Evolutionary conservation across 2,113 vertebrate species (phyloP).

Genomic region (Hippocampus comes): DNA sequence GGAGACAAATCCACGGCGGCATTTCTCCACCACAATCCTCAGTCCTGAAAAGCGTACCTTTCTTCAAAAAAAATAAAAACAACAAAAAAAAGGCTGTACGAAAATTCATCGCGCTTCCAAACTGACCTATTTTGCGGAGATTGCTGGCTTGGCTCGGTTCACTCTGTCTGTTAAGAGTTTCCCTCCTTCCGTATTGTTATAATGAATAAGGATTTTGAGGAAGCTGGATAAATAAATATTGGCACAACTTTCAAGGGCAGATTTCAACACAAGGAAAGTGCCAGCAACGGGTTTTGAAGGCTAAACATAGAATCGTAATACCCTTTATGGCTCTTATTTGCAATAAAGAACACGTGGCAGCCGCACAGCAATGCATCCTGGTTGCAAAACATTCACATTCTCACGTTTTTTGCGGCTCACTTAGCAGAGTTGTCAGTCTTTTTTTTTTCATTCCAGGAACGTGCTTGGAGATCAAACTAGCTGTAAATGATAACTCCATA

Average conservation of each 20-base stretch:
- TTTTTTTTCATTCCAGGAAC: neutral
- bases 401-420: neutral
- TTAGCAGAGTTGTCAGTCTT: neutral
- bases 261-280: slow-evolving; percentile 34
- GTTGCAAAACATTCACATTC: neutral
- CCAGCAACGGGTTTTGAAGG: slow-evolving; percentile 6
- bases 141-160: slow-evolving; percentile 44
- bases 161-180: neutral
- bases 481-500: neutral
- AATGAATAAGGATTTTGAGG: slow-evolving; percentile 44
- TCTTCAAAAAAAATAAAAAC: slow-evolving; percentile 29
- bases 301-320: slow-evolving; percentile 51
- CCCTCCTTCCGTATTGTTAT: slow-evolving; percentile 17
- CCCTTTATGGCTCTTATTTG: slow-evolving; percentile 30
- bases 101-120: slow-evolving; percentile 62
- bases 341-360: slow-evolving; percentile 37
- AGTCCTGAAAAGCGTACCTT: slow-evolving; percentile 49
- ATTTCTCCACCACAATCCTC: slow-evolving; percentile 52
- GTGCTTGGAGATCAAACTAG: neutral
- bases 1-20: slow-evolving; percentile 38
- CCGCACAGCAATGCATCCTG: slow-evolving; percentile 13
- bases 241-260: slow-evolving; percentile 30
- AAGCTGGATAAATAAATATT: slow-evolving; percentile 36
- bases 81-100: slow-evolving; percentile 20
- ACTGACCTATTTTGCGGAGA: slow-evolving; percentile 66